Percentiles rank a stretch among this genome's conserved stretches.
These are phyloP conservation scores for Syrmaticus mikado DNA, from an alignment of 2,113 vertebrate species.

Conservation along the genomic window DNA sequence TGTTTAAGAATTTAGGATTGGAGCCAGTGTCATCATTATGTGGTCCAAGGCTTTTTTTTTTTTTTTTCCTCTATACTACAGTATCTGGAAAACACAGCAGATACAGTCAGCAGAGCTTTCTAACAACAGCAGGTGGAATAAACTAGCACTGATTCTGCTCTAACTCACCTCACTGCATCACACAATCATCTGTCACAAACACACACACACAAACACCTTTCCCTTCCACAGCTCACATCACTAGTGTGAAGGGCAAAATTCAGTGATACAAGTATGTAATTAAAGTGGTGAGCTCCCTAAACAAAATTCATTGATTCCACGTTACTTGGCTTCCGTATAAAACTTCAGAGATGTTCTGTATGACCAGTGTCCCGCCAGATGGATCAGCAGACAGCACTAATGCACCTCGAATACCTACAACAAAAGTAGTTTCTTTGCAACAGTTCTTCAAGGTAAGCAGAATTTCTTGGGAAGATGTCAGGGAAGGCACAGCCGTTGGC, in stretches of 20 bases:
- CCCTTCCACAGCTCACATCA: background rate
- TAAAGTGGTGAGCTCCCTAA: background rate
- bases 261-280: background rate
- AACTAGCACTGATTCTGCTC: background rate
- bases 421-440: background rate
- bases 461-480: background rate
- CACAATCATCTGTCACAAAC: background rate
- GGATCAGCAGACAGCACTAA: background rate
- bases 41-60: background rate
- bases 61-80: background rate
- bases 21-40: background rate
- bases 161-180: background rate
- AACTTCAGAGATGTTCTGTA: background rate
- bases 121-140: background rate
- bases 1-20: background rate
- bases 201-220: background rate
- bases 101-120: background rate
- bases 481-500: background rate
- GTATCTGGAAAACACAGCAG: background rate
- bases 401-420: fast-evolving
- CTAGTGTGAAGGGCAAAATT: background rate
- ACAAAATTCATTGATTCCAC: background rate
- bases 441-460: background rate
- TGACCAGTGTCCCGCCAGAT: background rate
- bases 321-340: background rate